Conservation (phyloP, 2,113 vertebrate genomes). For the Cyprinus carpio region DNA sequence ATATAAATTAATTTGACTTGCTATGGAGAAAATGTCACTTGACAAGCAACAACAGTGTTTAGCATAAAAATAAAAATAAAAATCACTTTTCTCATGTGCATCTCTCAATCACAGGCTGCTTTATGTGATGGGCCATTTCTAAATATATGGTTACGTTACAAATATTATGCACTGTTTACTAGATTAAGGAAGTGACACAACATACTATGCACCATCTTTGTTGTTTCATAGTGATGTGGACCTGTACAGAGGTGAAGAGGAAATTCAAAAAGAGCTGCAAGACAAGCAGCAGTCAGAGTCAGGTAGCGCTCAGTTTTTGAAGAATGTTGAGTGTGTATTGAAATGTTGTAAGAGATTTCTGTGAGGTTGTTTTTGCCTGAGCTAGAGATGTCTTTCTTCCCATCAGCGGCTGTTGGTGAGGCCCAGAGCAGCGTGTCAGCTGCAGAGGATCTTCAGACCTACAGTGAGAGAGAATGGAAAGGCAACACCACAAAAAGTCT, state of each 20-base stretch:
- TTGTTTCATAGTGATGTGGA: constrained; percentile 52
- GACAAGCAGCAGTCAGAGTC: constrained; percentile 25
- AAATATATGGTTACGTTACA: not conserved
- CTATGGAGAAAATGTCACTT: not conserved
- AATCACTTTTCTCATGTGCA: not conserved
- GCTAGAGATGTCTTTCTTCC: not conserved
- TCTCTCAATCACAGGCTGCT: not conserved
- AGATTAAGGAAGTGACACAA: not conserved
- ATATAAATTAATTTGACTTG: not conserved
- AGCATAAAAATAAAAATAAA: not conserved
- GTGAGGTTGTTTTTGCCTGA: not conserved
- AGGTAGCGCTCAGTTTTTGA: constrained; percentile 18
- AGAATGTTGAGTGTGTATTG: not conserved
- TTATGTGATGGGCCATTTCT: not conserved
- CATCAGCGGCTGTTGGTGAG: constrained; percentile 5
- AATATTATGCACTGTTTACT: not conserved
- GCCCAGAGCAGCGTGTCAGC: constrained; percentile 51
- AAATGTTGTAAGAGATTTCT: not conserved
- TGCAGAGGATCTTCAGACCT: constrained; percentile 46
- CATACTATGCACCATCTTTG: not conserved
- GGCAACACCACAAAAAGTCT: constrained; percentile 61
- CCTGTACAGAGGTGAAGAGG: constrained; percentile 55
- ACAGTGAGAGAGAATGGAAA: constrained; percentile 63
- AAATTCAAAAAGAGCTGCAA: constrained; percentile 53
- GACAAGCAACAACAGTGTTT: not conserved